phyloP scores from a whole-genome alignment of 2,113 vertebrate species.

The Macrotus californicus region DNA sequence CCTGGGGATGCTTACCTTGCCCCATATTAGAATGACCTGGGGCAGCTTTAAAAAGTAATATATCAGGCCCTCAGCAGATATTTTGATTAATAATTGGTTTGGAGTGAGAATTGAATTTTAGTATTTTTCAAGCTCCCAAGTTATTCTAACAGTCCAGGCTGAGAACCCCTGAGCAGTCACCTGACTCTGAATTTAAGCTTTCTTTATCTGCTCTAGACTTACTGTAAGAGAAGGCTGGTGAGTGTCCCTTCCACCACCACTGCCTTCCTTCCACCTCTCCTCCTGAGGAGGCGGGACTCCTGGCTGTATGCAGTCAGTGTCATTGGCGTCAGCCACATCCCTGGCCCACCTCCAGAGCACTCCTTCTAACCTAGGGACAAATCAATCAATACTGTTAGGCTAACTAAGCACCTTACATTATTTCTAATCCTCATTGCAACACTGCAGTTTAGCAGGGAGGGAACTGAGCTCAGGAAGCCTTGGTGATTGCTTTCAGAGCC shows the following conservation, averaged over 20 bases:
- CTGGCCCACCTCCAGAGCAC: not conserved
- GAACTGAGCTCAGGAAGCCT: not conserved
- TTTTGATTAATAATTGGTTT: not conserved
- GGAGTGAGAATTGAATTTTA: not conserved
- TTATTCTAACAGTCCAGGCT: not conserved
- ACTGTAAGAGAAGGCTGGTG: not conserved
- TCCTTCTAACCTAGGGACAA: not conserved
- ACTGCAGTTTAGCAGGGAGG: not conserved
- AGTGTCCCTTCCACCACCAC: not conserved
- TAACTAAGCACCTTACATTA: not conserved
- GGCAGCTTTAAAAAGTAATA: not conserved
- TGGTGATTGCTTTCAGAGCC: not conserved
- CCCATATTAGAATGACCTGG: not conserved
- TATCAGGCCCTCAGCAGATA: not conserved
- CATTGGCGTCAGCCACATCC: not conserved
- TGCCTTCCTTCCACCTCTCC: not conserved
- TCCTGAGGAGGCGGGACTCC: not conserved
- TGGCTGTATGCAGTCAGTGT: not conserved
- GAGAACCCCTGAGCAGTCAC: not conserved
- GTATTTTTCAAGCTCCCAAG: not conserved
- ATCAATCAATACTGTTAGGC: not conserved
- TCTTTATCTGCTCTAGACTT: not conserved
- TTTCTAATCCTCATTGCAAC: not conserved
- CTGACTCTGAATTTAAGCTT: not conserved
- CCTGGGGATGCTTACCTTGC: not conserved